Conservation (phyloP, 2,888 invertebrate species). For the Amphipyra tragopoginis region DNA sequence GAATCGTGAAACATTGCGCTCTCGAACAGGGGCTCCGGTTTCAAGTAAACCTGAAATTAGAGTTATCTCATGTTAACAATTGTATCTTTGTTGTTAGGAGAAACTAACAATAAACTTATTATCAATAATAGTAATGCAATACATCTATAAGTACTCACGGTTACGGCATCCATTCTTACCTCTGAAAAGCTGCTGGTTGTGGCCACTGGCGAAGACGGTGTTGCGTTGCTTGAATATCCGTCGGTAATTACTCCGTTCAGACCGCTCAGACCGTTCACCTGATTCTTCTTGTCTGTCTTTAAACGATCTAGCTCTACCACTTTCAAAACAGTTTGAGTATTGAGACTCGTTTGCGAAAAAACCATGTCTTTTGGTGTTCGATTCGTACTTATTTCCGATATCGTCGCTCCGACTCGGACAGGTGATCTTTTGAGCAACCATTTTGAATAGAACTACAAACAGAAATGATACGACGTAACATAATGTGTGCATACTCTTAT, state of each 20-base stretch:
- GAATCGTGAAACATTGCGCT: conserved; percentile 84
- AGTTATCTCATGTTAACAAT: conserved; percentile 68
- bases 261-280: conserved; percentile 79
- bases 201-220: conserved; percentile 70
- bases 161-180: conserved; percentile 76
- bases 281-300: conserved; percentile 84
- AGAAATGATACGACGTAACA: conserved; percentile 90
- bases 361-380: conserved; percentile 88
- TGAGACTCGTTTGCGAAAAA: conserved; percentile 89
- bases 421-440: conserved; percentile 89
- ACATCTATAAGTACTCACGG: conserved; percentile 80
- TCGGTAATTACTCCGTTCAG: conserved; percentile 80
- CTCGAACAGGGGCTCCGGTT: conserved; percentile 83
- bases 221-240: conserved; percentile 71
- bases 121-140: conserved; percentile 66
- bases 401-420: conserved; percentile 88
- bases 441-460: conserved; percentile 90
- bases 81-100: conserved; percentile 10
- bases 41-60: conserved; percentile 84
- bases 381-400: conserved; percentile 84
- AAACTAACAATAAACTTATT: conserved; percentile 74
- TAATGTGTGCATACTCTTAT: conserved; percentile 87
- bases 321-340: conserved; percentile 87
- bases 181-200: conserved; percentile 83
- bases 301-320: conserved; percentile 88